A percentile compares a stretch with the other conserved stretches of the same genome.
Conservation (phyloP, 2,113 vertebrate genomes). For the Stictonetta naevosa region DNA sequence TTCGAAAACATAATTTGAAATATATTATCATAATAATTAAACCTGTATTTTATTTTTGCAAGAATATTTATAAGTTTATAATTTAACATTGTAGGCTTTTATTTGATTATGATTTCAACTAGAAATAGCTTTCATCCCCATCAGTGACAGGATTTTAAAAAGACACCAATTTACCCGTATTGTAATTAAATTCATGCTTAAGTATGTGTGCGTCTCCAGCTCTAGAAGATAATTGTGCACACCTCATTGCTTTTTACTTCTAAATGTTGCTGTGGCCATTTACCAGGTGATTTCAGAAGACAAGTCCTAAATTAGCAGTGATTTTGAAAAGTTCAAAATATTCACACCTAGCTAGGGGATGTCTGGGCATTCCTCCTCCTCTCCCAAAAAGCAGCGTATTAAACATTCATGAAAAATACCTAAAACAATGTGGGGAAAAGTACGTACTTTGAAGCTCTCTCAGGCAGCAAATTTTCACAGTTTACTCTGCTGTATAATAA, state of each 20-base stretch:
- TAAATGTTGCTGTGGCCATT: conserved; percentile 55
- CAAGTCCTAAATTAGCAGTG: conserved; percentile 32
- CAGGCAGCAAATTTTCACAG: neutral
- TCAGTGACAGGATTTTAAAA: neutral
- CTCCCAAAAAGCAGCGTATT: neutral
- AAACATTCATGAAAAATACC: neutral
- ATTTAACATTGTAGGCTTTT: neutral
- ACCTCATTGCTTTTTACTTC: conserved; percentile 66
- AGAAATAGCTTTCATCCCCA: neutral
- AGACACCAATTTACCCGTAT: neutral
- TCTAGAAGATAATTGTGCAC: conserved; percentile 43
- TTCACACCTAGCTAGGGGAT: neutral
- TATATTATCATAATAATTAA: neutral
- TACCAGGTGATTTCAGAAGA: conserved; percentile 54
- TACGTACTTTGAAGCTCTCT: neutral
- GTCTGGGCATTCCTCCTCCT: neutral
- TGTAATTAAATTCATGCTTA: conserved; percentile 38
- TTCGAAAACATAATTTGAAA: neutral
- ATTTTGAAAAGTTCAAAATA: conserved; percentile 38
- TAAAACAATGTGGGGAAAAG: neutral
- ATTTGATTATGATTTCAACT: neutral
- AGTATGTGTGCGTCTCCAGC: neutral
- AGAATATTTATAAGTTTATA: neutral
- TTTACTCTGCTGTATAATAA: neutral
- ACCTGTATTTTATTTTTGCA: neutral